These are phyloP conservation scores for Gasterosteus nipponicus DNA, from an alignment of 2,113 vertebrate genomes.

Conservation along the genomic window DNA sequence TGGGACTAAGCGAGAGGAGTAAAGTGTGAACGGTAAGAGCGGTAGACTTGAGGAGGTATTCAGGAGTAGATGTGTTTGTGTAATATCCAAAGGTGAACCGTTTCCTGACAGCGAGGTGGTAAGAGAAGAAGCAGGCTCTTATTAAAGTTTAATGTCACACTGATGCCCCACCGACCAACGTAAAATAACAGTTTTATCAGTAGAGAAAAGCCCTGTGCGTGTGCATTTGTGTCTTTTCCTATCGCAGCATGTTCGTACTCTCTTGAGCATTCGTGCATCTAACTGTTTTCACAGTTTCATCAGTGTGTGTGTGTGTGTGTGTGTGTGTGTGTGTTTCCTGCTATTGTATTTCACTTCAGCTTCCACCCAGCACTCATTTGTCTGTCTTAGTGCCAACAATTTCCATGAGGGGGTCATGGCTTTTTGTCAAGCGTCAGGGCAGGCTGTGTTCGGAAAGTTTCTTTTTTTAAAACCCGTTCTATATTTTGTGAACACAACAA, in stretches of 20 bases:
- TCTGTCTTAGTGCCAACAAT: constrained; percentile 31
- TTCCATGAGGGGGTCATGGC: constrained; percentile 47
- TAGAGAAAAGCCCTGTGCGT: constrained; percentile 41
- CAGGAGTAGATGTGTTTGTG: constrained; percentile 33
- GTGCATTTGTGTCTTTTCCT: constrained; percentile 28
- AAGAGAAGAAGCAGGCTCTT: constrained; percentile 13
- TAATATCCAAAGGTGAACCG: constrained; percentile 36
- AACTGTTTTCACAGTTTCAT: constrained; percentile 26
- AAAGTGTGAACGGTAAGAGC: not conserved
- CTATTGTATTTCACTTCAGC: constrained; percentile 57
- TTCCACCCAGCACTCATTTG: constrained; percentile 33
- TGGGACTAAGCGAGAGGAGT: not conserved
- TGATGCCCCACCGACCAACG: constrained; percentile 37
- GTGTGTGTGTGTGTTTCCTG: constrained; percentile 58
- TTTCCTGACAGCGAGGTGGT: constrained; percentile 30
- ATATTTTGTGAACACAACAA: constrained; percentile 5
- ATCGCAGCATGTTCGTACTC: constrained; percentile 46
- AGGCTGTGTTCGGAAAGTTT: constrained; percentile 16
- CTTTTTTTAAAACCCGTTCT: constrained; percentile 8
- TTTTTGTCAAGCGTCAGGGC: constrained; percentile 23
- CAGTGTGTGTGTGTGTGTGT: not conserved
- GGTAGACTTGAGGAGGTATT: not conserved
- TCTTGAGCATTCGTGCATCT: constrained; percentile 21
- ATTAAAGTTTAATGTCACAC: constrained; percentile 61
- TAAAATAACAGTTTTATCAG: constrained; percentile 48